Evolutionary conservation across 2,113 vertebrate species (phyloP), one percentile per base, ranked within the genome.

Genomic region (Cardinalis cardinalis): DNA sequence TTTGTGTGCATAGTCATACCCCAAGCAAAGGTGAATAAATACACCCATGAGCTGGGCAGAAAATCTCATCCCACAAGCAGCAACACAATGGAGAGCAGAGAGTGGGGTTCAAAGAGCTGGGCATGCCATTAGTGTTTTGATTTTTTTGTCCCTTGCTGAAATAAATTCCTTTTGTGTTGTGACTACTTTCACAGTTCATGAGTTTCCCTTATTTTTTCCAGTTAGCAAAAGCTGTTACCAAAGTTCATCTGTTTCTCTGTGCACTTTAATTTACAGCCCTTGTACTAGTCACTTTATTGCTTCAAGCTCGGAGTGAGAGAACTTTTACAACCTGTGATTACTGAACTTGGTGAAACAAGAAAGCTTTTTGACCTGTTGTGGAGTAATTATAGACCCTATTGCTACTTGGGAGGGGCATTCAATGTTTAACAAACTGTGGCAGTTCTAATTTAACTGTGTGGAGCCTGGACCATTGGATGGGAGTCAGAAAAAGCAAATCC

Each of bases 211-310:
- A 10, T 48, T 79, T 82, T 88, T 58, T 58, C 24, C 41, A 48
- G 51, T 59, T 89, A 68, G 68, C 34, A 31, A n/a, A 76, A 81
- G 59, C 40, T 82, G n/a, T 66, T 93, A 55, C 89, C 87, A 90
- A 95, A 95, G 87, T 87, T 88, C 90, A 79, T 36, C 34, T 86
- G 15, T 71, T 93, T 88, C 61, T 72, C 65, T 87, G 68, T 92
- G 94, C 66, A 93, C 93, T 92, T 93, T 90, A 95, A 88, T 95
- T 93, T 96, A 94, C 83, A 92, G 59, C 89, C 87, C 66, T 55
- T n/a, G 8, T 83, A 40, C 73, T 43, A 66, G 49, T 88, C 73
- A 78, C 88, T 95, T 96, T 95, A 96, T 92, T 87, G 92, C 88
- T 87, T 93, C 53, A 82, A 13, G 23, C 53, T 77, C 73, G 14